These are phyloP conservation scores for Nycticryphes semicollaris DNA, from an alignment of 2,113 vertebrate species.

Conservation along the genomic window DNA sequence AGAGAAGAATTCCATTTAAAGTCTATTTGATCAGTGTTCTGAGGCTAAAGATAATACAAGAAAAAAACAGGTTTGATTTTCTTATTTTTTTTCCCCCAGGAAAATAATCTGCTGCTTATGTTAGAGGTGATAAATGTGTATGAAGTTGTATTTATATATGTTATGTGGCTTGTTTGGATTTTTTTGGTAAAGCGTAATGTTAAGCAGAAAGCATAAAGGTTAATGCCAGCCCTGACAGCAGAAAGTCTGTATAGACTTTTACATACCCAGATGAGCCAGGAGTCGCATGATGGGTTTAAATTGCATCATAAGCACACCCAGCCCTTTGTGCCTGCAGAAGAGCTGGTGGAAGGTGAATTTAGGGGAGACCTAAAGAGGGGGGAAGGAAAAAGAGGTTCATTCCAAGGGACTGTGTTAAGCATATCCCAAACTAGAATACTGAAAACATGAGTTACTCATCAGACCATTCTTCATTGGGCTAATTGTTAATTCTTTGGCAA, in stretches of 20 bases:
- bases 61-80: neutral
- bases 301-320: neutral
- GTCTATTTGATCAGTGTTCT: neutral
- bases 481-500: neutral
- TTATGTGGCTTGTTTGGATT: neutral
- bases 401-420: neutral
- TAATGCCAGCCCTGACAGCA: neutral
- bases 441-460: neutral
- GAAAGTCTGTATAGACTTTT: neutral
- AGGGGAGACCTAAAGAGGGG: neutral
- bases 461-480: neutral
- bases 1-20: neutral
- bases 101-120: neutral
- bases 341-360: neutral
- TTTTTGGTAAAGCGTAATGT: neutral
- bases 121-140: neutral
- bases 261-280: neutral
- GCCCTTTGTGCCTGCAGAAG: neutral
- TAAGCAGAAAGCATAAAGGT: neutral
- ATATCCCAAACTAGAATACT: neutral
- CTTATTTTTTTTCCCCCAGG: neutral
- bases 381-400: neutral
- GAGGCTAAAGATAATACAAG: neutral
- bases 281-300: neutral
- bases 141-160: neutral